These are phyloP conservation scores for Apamea epomidion DNA, from an alignment of 2,888 invertebrate genomes.

Conservation along the genomic window DNA sequence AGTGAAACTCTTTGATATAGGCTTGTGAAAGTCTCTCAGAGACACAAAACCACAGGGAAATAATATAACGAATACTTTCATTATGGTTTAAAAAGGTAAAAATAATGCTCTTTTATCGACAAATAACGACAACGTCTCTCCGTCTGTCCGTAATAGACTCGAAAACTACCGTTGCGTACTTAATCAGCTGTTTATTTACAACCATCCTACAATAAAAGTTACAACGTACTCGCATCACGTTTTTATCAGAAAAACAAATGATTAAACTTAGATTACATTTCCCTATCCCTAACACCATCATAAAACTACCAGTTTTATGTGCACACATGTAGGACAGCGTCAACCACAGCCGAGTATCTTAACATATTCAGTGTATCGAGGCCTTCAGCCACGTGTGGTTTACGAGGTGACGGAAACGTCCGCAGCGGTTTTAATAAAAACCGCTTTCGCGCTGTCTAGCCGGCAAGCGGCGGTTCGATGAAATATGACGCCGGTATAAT, in stretches of 20 bases:
- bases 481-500: conserved; percentile 74
- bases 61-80: conserved; percentile 7
- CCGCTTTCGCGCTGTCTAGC: conserved; percentile 63
- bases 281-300: conserved; percentile 9
- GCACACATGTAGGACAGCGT: conserved; percentile 10
- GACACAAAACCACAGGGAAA: neutral
- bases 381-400: conserved; percentile 66
- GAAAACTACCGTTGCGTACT: neutral
- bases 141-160: too few relatives aligned
- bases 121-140: neutral
- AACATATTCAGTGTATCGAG: conserved; percentile 52
- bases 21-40: neutral
- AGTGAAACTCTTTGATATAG: conserved; percentile 29
- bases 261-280: conserved; percentile 15
- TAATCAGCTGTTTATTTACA: neutral
- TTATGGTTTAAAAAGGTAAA: neutral
- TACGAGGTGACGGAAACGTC: conserved; percentile 72
- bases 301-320: conserved; percentile 54
- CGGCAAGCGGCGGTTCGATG: conserved; percentile 63
- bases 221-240: neutral
- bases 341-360: conserved; percentile 41
- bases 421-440: conserved; percentile 72
- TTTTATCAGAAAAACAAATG: conserved; percentile 12
- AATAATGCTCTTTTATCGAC: neutral
- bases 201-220: neutral